These are phyloP conservation scores for Tenebrio molitor DNA, from an alignment of 1,140 invertebrate genomes.

Conservation along the genomic window DNA sequence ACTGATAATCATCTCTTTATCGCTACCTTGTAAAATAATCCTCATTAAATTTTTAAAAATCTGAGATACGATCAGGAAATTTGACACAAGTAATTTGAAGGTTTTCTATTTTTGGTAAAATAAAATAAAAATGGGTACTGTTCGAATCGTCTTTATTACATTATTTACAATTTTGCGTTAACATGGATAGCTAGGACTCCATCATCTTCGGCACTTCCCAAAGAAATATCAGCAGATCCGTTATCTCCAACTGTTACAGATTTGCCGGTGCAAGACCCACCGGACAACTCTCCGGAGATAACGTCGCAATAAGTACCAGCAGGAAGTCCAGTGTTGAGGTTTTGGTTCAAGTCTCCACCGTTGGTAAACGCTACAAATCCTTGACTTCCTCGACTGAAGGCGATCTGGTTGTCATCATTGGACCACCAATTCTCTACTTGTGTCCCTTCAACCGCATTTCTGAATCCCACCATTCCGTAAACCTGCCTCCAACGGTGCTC, in stretches of 20 bases:
- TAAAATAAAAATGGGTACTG: too few species aligned
- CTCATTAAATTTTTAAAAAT: too few species aligned
- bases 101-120: too few species aligned
- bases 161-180: slow-evolving; percentile 57
- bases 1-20: too few species aligned
- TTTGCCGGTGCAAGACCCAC: slow-evolving; percentile 79
- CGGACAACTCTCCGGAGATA: slow-evolving; percentile 76
- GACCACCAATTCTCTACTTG: slow-evolving; percentile 78
- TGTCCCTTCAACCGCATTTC: slow-evolving; percentile 73
- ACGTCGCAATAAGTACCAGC: slow-evolving; percentile 88
- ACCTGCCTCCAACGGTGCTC: slow-evolving; percentile 90
- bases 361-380: slow-evolving; percentile 85
- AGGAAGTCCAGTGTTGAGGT: slow-evolving; percentile 78
- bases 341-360: slow-evolving; percentile 70
- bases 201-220: slow-evolving; percentile 73
- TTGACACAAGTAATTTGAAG: too few species aligned
- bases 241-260: slow-evolving; percentile 73
- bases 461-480: slow-evolving; percentile 83
- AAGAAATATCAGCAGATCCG: slow-evolving; percentile 75
- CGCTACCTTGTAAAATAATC: too few species aligned
- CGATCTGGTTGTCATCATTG: slow-evolving; percentile 81
- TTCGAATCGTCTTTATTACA: too few species aligned
- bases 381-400: slow-evolving; percentile 77
- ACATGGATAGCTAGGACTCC: slow-evolving; percentile 85
- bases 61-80: too few species aligned